phyloP scores from a whole-genome alignment of 1,140 invertebrate species.

The Semibalanus balanoides region DNA sequence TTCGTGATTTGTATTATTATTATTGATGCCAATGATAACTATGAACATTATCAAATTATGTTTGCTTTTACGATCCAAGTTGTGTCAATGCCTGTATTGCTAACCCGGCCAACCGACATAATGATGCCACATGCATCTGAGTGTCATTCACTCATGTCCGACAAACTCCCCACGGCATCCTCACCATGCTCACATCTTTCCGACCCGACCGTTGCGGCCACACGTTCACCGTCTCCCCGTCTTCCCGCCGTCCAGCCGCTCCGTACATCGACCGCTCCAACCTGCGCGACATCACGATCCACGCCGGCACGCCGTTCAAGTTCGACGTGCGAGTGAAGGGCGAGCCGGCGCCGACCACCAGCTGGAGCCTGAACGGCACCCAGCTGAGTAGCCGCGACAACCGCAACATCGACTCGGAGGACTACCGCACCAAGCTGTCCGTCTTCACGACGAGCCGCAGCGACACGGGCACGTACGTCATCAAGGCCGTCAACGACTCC shows the following conservation, averaged over 20 bases:
- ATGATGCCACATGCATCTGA: too few relatives aligned
- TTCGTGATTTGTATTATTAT: too few relatives aligned
- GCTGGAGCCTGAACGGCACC: slow-evolving; percentile 73
- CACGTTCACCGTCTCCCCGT: too few relatives aligned
- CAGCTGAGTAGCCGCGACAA: slow-evolving; percentile 47
- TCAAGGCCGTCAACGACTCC: slow-evolving; percentile 81
- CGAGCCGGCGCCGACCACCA: slow-evolving; percentile 68
- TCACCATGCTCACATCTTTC: too few relatives aligned
- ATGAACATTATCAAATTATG: too few relatives aligned
- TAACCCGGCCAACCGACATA: too few relatives aligned
- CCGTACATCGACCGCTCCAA: slow-evolving; percentile 91
- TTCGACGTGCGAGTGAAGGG: slow-evolving; percentile 81
- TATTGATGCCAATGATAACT: too few relatives aligned
- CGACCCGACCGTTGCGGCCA: too few relatives aligned
- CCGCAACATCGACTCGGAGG: slow-evolving; percentile 63
- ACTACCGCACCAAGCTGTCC: slow-evolving; percentile 69
- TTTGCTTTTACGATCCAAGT: too few relatives aligned
- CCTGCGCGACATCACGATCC: slow-evolving; percentile 67
- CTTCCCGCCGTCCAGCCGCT: slow-evolving; percentile 40
- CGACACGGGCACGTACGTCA: slow-evolving; percentile 67
- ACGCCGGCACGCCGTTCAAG: slow-evolving; percentile 68
- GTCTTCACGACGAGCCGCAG: slow-evolving; percentile 55
- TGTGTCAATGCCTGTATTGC: too few relatives aligned
- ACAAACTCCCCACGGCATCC: too few relatives aligned
- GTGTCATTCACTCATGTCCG: too few relatives aligned